A percentile compares a stretch with the other conserved stretches of the same genome.
Evolutionary conservation across 2,797 vertebrate species (phyloP).

Genomic region (Pipistrellus nathusii): DNA sequence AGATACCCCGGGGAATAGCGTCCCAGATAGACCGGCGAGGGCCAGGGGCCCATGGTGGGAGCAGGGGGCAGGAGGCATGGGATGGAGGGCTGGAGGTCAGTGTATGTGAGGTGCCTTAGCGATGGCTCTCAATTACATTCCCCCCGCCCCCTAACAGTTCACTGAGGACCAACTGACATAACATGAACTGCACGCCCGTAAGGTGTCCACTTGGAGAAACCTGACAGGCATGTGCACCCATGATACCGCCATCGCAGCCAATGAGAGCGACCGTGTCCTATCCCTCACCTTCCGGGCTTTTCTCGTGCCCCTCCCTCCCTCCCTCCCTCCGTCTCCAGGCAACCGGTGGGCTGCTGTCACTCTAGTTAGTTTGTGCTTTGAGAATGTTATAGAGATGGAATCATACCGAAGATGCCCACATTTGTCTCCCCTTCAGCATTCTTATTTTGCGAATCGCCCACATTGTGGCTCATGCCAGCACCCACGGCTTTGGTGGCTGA

Average conservation of each 20-base stretch:
- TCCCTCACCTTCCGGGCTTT: not conserved
- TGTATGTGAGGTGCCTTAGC: not conserved
- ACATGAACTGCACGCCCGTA: not conserved
- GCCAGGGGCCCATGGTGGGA: not conserved
- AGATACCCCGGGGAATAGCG: not conserved
- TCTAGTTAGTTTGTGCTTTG: not conserved
- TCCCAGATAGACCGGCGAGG: not conserved
- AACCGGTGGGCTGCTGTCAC: not conserved
- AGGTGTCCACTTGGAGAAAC: not conserved
- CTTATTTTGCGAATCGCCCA: not conserved
- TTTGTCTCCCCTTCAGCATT: not conserved
- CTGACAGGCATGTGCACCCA: not conserved
- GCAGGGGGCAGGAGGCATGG: not conserved
- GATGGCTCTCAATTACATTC: not conserved
- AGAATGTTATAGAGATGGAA: not conserved
- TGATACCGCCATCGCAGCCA: not conserved
- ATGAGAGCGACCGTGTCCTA: fast-evolving
- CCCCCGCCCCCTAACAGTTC: not conserved
- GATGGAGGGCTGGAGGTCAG: not conserved
- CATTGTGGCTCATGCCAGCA: not conserved
- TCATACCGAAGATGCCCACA: not conserved
- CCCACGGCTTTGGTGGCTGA: not conserved
- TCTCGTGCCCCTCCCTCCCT: not conserved
- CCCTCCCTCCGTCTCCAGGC: not conserved
- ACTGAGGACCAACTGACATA: not conserved